Evolutionary conservation across 1,140 invertebrate genomes (phyloP).

Genomic region (Colletes latitarsis): DNA sequence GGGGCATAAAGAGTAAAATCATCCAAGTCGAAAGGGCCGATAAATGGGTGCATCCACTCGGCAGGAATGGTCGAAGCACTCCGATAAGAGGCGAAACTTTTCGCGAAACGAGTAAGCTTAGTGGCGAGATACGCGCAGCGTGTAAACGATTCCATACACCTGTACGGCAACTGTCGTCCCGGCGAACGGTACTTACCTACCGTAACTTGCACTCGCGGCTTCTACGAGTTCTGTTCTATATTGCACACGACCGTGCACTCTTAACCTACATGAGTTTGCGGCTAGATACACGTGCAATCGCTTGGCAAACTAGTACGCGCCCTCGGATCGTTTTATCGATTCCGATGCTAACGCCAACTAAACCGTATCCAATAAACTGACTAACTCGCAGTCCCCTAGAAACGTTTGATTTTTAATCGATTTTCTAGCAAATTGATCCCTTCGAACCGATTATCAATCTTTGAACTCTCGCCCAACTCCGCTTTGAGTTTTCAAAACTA

Average conservation of each 20-base stretch:
- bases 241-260: constrained; percentile 26
- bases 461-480: too few relatives aligned
- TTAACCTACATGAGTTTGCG: constrained; percentile 50
- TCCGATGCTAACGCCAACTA: not conserved
- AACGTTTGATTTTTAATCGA: too few relatives aligned
- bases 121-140: constrained; percentile 38
- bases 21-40: not conserved
- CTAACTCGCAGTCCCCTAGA: too few relatives aligned
- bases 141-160: constrained; percentile 60
- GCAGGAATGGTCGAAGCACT: not conserved
- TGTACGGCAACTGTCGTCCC: constrained; percentile 58
- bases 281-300: constrained; percentile 4
- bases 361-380: not conserved
- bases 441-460: too few relatives aligned
- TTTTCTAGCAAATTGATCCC: too few relatives aligned
- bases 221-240: constrained; percentile 38
- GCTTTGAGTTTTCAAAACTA: too few relatives aligned
- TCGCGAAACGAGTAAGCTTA: constrained; percentile 11
- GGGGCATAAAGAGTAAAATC: too few relatives aligned
- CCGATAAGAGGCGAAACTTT: constrained; percentile 29
- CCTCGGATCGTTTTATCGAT: constrained; percentile 10
- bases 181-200: constrained; percentile 52
- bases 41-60: not conserved
- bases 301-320: too few relatives aligned
- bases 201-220: constrained; percentile 46